A percentile compares a stretch with the other conserved stretches of the same genome.
Conservation (phyloP, 2,113 vertebrate species). For the Oxyura jamaicensis region DNA sequence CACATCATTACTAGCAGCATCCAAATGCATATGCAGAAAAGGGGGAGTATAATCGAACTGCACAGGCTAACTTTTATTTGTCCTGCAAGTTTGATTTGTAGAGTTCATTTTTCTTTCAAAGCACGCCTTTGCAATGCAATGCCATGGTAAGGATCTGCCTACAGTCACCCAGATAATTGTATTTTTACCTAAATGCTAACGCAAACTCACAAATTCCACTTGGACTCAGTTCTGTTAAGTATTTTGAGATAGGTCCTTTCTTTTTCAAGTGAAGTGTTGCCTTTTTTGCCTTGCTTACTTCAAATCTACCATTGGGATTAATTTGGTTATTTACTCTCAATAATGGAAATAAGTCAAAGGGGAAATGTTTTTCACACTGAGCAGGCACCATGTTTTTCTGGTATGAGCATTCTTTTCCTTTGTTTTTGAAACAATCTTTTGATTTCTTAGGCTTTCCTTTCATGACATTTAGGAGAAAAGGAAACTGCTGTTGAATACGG, state of each 20-base stretch:
- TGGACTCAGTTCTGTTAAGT: neutral
- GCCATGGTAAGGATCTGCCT: neutral
- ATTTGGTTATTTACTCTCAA: slow-evolving; percentile 38
- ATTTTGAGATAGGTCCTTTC: neutral
- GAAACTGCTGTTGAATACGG: slow-evolving; percentile 42
- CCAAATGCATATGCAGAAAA: neutral
- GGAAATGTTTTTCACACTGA: slow-evolving; percentile 58
- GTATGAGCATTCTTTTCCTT: slow-evolving; percentile 56
- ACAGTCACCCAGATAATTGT: fast-evolving
- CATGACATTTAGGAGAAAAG: slow-evolving; percentile 60
- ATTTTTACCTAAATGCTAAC: neutral
- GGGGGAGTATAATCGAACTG: neutral
- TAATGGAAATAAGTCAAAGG: slow-evolving; percentile 58
- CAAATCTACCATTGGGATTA: slow-evolving; percentile 7
- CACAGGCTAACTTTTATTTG: neutral
- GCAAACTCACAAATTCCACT: neutral
- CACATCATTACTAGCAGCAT: neutral
- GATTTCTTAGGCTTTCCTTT: slow-evolving; percentile 62
- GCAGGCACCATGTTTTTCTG: slow-evolving; percentile 29
- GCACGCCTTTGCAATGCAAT: neutral
- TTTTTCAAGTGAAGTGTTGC: slow-evolving; percentile 20
- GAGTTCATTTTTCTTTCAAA: neutral
- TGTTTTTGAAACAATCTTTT: slow-evolving; percentile 63
- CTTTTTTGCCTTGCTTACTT: slow-evolving; percentile 51
- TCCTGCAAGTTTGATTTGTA: neutral